These are phyloP conservation scores for Oegoconia quadripuncta DNA, from an alignment of 2,888 invertebrate genomes.

Conservation along the genomic window DNA sequence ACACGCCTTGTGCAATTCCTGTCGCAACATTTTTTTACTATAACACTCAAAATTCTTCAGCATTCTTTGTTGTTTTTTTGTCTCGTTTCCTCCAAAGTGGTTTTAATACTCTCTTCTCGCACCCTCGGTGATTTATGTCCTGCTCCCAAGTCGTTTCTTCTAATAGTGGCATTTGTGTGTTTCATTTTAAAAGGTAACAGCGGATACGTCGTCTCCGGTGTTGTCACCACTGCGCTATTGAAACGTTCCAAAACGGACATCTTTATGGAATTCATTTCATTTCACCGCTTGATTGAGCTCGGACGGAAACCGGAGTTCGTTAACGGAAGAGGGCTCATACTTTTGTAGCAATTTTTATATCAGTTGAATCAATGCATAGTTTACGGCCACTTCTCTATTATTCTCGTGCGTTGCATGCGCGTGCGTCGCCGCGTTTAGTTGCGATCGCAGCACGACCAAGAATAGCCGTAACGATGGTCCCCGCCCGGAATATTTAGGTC, in stretches of 20 bases:
- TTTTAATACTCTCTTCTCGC: slow-evolving; percentile 45
- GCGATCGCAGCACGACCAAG: slow-evolving; percentile 66
- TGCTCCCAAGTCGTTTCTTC: slow-evolving; percentile 46
- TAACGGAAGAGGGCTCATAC: slow-evolving; percentile 56
- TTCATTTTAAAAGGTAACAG: slow-evolving; percentile 62
- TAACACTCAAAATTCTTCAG: slow-evolving; percentile 33
- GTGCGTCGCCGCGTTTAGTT: slow-evolving; percentile 64
- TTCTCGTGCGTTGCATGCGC: slow-evolving; percentile 61
- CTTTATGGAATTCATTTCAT: slow-evolving; percentile 50
- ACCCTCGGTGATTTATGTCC: slow-evolving; percentile 64
- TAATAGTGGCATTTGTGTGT: slow-evolving; percentile 59
- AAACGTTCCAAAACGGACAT: slow-evolving; percentile 43
- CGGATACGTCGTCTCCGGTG: slow-evolving; percentile 71
- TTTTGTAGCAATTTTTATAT: slow-evolving; percentile 56
- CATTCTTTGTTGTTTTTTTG: slow-evolving; percentile 44
- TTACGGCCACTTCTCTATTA: slow-evolving; percentile 56
- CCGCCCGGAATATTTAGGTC: slow-evolving; percentile 41
- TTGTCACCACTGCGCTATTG: slow-evolving; percentile 58
- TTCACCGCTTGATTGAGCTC: slow-evolving; percentile 58
- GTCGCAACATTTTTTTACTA: slow-evolving; percentile 9
- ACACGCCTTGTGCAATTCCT: too few relatives aligned
- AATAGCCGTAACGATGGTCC: slow-evolving; percentile 63
- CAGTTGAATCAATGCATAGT: slow-evolving; percentile 40
- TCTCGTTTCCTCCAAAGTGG: slow-evolving; percentile 41
- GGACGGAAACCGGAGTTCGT: slow-evolving; percentile 61